Evolutionary conservation across 2,797 vertebrate genomes (phyloP).

Genomic region (Gobio occitaniae): DNA sequence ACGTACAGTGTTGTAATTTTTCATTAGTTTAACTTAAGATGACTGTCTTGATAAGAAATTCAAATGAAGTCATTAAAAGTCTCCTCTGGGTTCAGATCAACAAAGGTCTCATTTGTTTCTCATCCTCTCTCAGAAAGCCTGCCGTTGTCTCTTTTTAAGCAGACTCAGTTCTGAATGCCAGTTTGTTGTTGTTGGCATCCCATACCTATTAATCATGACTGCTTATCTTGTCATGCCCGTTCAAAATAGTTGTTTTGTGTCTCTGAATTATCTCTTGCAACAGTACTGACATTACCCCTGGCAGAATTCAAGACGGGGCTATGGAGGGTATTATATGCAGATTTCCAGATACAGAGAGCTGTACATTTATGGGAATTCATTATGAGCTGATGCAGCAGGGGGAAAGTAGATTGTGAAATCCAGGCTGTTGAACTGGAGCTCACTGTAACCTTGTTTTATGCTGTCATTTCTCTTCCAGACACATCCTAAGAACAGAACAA

Average conservation of each 20-base stretch:
- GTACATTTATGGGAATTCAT: constrained; percentile 25
- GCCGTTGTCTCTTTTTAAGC: constrained; percentile 5
- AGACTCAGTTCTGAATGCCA: constrained; percentile 18
- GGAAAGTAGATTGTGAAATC: constrained; percentile 3
- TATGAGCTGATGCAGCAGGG: neutral
- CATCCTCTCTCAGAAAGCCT: constrained; percentile 15
- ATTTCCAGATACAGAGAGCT: constrained; percentile 25
- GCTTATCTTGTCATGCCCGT: constrained; percentile 59
- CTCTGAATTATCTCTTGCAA: constrained; percentile 57
- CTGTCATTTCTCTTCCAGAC: constrained; percentile 27
- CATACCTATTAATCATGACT: constrained; percentile 62
- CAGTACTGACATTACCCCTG: constrained; percentile 38
- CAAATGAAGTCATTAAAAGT: constrained; percentile 57
- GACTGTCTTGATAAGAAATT: constrained; percentile 54
- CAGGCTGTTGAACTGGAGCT: constrained; percentile 8
- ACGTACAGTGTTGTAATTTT: constrained; percentile 25
- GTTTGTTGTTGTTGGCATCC: constrained; percentile 39
- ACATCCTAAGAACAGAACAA: constrained; percentile 13
- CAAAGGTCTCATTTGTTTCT: constrained; percentile 40
- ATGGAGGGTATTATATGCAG: constrained; percentile 24
- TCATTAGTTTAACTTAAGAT: constrained; percentile 47
- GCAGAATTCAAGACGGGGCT: constrained; percentile 17
- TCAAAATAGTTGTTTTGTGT: constrained; percentile 66
- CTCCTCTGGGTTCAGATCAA: constrained; percentile 7
- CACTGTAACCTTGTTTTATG: constrained; percentile 11